Base-by-base conservation (phyloP, 2,797 vertebrate species). In the Catharus ustulatus region DNA sequence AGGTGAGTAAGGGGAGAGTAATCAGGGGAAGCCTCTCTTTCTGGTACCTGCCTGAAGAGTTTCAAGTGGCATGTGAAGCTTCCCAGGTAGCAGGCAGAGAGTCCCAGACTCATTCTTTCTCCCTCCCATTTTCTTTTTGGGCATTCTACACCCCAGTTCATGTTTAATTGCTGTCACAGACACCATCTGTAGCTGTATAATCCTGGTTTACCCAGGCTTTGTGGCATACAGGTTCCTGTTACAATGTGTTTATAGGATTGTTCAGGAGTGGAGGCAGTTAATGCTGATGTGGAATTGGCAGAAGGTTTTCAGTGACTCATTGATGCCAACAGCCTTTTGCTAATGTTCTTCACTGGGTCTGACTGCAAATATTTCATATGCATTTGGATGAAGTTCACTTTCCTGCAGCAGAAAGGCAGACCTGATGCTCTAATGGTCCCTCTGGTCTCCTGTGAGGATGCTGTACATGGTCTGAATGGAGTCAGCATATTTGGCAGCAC, bases 361-460 rank as follows among this genome's bases (percentile, higher is more conserved):
- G 79, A 81, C 48, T 94, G 89, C 90, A 94, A 89, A 62, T 87
- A 84, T 82, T 95, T 95, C 82, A 67, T 91, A 67, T 4, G 7
- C 52, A 67, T 79, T 93, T 96, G 94, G 95, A 95, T 91, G 85
- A 87, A 94, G 30, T 92, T 96, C 87, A 43, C 84, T 90, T 89
- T 81, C 92, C 45, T 79, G 59, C 63, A 89, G 59, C n/a, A 92
- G 81, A 93, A 87, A 88, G 89, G 67, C 94, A 95, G 89, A 92
- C 80, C 87, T 93, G 92, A 91, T 96, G 91, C 95, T 95, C 95
- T 95, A 95, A 94, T 91, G 72, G 89, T 95, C 91, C 67, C 87
- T 43, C 67, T 62, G 91, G 95, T 85, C 93, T 94, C 93, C 85
- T 86, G 52, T 23, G 48, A 90, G 67, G 93, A 94, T 91, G 79